These are phyloP conservation scores for Agrochola lota DNA, from an alignment of 2,888 invertebrate species.

Conservation along the genomic window DNA sequence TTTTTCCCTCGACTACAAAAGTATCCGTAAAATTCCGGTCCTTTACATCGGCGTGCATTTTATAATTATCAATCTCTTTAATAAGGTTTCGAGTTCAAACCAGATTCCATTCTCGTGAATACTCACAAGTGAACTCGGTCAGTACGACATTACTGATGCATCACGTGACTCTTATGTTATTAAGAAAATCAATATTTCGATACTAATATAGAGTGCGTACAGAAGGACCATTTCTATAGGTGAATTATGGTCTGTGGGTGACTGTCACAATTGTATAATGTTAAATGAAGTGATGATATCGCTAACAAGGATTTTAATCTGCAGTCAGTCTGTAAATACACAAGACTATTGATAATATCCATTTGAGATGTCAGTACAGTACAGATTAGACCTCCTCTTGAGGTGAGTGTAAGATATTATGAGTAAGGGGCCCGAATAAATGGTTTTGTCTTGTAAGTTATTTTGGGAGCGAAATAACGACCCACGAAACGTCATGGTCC, in stretches of 20 bases:
- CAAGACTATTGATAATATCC: neutral
- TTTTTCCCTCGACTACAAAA: neutral
- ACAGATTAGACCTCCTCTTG: neutral
- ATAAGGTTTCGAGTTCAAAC: constrained; percentile 30
- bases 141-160: constrained; percentile 13
- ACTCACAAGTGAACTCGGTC: constrained; percentile 28
- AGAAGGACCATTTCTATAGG: constrained; percentile 4
- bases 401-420: too few relatives aligned
- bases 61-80: constrained; percentile 8
- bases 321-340: neutral
- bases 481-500: neutral
- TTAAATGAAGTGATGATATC: neutral
- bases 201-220: neutral
- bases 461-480: neutral
- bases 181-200: constrained; percentile 32
- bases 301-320: neutral
- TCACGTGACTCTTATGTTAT: constrained; percentile 28
- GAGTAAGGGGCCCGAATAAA: neutral
- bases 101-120: constrained; percentile 33
- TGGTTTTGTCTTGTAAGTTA: neutral
- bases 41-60: neutral
- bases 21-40: neutral
- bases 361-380: neutral
- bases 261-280: neutral
- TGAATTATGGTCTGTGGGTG: neutral